phyloP scores from a whole-genome alignment of 2,888 invertebrate species.

The Drosophila demipolita region DNA sequence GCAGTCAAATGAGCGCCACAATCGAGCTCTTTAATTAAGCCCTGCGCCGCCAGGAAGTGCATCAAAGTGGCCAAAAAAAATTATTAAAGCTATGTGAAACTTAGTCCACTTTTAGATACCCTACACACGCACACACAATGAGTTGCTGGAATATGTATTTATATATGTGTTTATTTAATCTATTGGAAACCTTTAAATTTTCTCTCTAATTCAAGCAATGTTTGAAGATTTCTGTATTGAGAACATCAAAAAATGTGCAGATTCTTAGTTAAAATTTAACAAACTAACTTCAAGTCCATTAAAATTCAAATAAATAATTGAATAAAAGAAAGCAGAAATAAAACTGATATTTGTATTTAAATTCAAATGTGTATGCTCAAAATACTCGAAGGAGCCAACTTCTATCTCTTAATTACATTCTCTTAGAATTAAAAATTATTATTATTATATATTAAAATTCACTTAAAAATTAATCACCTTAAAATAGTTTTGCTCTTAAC shows the following conservation, averaged over 20 bases:
- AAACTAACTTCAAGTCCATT: neutral
- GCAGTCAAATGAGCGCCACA: constrained; percentile 70
- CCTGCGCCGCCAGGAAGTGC: constrained; percentile 64
- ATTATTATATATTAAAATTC: neutral
- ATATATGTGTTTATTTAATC: neutral
- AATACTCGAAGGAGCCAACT: neutral
- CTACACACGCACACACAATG: neutral
- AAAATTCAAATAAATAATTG: neutral
- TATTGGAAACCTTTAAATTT: neutral
- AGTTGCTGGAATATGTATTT: neutral
- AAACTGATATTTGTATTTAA: neutral
- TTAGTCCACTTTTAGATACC: neutral
- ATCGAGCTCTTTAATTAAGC: constrained; percentile 75
- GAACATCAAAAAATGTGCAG: neutral
- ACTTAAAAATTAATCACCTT: neutral
- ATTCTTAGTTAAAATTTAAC: too few relatives aligned
- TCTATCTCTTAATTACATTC: neutral
- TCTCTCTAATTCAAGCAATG: neutral
- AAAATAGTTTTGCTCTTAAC: neutral
- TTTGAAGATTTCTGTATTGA: neutral
- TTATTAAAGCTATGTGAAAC: neutral
- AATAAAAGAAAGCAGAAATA: neutral
- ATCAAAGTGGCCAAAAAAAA: constrained; percentile 45
- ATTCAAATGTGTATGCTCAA: neutral
- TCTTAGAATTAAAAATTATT: neutral